phyloP scores from a whole-genome alignment of 2,888 invertebrate genomes.

The Apoda limacodes region DNA sequence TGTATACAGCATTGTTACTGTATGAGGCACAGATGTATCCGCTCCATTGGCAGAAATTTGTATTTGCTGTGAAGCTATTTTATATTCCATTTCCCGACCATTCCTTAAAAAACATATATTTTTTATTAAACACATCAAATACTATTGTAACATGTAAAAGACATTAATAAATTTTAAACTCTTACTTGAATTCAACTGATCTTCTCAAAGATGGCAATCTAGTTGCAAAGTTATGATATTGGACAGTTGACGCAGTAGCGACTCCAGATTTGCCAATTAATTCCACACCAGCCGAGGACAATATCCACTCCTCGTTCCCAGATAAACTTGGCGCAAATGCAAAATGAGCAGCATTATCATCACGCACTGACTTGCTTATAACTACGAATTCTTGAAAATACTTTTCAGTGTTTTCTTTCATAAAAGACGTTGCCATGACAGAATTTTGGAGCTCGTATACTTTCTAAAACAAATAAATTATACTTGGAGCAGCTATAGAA shows the following conservation, averaged over 20 bases:
- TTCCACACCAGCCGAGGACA: constrained; percentile 47
- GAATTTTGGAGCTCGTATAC: constrained; percentile 55
- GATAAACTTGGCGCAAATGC: constrained; percentile 28
- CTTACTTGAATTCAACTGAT: constrained; percentile 73
- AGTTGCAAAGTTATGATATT: constrained; percentile 73
- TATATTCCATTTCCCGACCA: constrained; percentile 75
- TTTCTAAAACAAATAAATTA: constrained; percentile 36
- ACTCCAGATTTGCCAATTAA: constrained; percentile 38
- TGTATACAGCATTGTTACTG: constrained; percentile 44
- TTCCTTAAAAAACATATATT: constrained; percentile 54
- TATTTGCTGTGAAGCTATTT: constrained; percentile 70
- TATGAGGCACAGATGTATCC: constrained; percentile 44
- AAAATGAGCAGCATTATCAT: constrained; percentile 46
- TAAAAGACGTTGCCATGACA: constrained; percentile 40
- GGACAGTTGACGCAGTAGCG: constrained; percentile 58
- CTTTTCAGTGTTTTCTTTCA: constrained; percentile 37
- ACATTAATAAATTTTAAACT: constrained; percentile 17
- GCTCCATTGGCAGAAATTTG: constrained; percentile 40
- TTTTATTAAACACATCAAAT: constrained; percentile 12
- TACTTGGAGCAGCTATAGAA: background rate
- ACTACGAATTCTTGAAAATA: constrained; percentile 43
- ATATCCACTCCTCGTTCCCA: constrained; percentile 40
- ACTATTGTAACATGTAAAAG: constrained; percentile 8
- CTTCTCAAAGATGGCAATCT: constrained; percentile 73
- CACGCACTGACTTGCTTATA: constrained; percentile 34